Conservation (phyloP, 2,888 invertebrate genomes). For the Chromoteleia sp. region DNA sequence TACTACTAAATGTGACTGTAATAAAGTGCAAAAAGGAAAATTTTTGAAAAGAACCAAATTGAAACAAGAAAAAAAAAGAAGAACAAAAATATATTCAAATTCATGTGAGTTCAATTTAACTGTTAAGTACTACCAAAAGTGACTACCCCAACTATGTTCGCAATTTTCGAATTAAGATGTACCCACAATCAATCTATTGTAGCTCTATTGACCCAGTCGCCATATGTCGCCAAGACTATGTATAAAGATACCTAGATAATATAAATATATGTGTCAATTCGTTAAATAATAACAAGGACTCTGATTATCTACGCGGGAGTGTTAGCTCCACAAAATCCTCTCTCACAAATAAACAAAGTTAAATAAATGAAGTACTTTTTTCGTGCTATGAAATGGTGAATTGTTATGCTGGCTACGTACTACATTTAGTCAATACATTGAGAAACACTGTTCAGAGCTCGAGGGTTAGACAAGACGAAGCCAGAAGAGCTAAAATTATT, state of each 20-base stretch:
- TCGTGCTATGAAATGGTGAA: slow-evolving; percentile 68
- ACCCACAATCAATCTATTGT: slow-evolving; percentile 55
- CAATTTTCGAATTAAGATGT: slow-evolving; percentile 48
- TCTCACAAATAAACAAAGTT: slow-evolving; percentile 52
- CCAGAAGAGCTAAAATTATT: slow-evolving; percentile 72
- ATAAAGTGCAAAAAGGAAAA: slow-evolving; percentile 13
- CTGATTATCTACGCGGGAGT: slow-evolving; percentile 63
- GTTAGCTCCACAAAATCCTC: slow-evolving; percentile 57
- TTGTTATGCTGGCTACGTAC: slow-evolving; percentile 69
- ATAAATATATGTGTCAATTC: background rate
- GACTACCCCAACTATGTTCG: slow-evolving; percentile 61
- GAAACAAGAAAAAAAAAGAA: background rate
- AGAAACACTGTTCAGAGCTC: slow-evolving; percentile 71
- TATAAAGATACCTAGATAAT: background rate
- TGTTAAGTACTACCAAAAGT: slow-evolving; percentile 54
- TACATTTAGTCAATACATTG: slow-evolving; percentile 70
- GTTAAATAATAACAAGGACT: slow-evolving; percentile 40
- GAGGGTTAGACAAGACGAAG: slow-evolving; percentile 72
- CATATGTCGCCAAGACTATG: slow-evolving; percentile 52
- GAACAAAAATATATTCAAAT: slow-evolving; percentile 13
- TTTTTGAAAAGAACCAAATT: slow-evolving; percentile 10
- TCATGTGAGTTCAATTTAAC: slow-evolving; percentile 37
- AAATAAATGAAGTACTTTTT: slow-evolving; percentile 59
- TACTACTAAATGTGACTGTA: slow-evolving; percentile 44
- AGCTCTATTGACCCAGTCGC: slow-evolving; percentile 57